Evolutionary conservation across 1,140 invertebrate species (phyloP), one percentile per base, ranked within the genome.

Genomic region (Drosophila nebulosa): DNA sequence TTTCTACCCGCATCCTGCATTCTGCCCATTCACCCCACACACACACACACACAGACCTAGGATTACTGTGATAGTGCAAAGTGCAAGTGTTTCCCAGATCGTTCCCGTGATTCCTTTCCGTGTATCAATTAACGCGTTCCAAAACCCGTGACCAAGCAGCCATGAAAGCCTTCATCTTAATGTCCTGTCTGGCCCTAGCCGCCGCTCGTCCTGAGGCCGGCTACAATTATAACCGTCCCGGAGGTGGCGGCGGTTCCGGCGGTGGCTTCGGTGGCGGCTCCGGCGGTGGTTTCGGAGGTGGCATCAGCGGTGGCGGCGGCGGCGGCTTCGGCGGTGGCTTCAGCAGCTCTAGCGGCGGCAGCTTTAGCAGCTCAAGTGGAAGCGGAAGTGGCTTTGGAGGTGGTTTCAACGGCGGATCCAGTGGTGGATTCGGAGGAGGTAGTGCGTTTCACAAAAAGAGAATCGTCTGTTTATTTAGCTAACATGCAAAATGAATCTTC

Each of bases 151-250:
- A 65, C 46, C 21, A 51, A 60, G 30, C 61, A 84, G 73, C 78
- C 83, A 91, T 91, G 91, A 91, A 90, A 91, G 80, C 89, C 61
- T 91, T 91, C 64, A 90, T 91, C 91, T 92, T 94, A 91, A 92
- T 94, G 90, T 93, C 93, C 74, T 93, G 94, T 69, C 92, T 93
- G 92, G 93, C 93, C 21, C 83, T 94, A 89, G 93, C 93, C 84
- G 92, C 92, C 77, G 93, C 93, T 35, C 91, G 93, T 64, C 93
- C 93, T 73, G 93, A 94, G 91, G 93, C 93, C 36, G 93, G 93
- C 69, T 94, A 94, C 90, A 92, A 92, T 78, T 94, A 94, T 88
- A 93, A 93, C 66, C 92, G 93, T 63, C 93, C 93, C 51, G 92
- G 92, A 42, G 92, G 92, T 69, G 79, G 90, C 68, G 90, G 62